These are phyloP conservation scores for Halocynthia aurantium DNA, from an alignment of 23 tunicate species.

Conservation along the genomic window DNA sequence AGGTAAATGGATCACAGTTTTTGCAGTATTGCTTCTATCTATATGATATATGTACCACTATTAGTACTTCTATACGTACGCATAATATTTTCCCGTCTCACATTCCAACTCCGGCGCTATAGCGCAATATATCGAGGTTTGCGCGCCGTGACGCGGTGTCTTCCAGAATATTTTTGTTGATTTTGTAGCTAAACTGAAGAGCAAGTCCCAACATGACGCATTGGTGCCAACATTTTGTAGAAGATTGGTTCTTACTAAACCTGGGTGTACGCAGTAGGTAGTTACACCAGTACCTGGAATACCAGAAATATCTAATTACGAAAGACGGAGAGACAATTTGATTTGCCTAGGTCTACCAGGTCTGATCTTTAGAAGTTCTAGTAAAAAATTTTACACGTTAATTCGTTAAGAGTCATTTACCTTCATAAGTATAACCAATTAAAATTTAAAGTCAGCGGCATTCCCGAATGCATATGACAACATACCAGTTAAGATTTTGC, in stretches of 20 bases:
- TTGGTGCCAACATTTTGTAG: not conserved
- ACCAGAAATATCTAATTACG: too few species aligned
- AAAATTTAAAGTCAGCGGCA: too few species aligned
- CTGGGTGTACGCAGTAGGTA: slow-evolving; percentile 31
- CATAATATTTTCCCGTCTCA: slow-evolving; percentile 16
- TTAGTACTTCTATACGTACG: not conserved
- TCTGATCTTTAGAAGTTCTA: too few species aligned
- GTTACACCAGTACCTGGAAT: slow-evolving; percentile 20
- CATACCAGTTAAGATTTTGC: slow-evolving; percentile 9
- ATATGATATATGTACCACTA: too few species aligned
- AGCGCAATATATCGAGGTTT: slow-evolving; percentile 21
- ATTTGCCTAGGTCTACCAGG: too few species aligned
- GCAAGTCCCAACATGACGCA: slow-evolving; percentile 1
- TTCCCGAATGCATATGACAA: not conserved
- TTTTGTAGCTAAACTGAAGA: slow-evolving; percentile 13
- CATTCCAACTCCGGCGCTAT: slow-evolving; percentile 25
- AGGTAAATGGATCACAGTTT: too few species aligned
- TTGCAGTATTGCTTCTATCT: too few species aligned
- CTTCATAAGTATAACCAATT: too few species aligned
- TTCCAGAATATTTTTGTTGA: slow-evolving; percentile 10
- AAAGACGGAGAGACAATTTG: too few species aligned
- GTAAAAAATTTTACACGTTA: too few species aligned
- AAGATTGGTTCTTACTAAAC: slow-evolving; percentile 9
- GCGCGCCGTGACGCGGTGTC: slow-evolving; percentile 23
- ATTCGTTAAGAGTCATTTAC: too few species aligned